Evolutionary conservation across 2,797 vertebrate species (phyloP).

Genomic region (Pogoniulus pusillus): DNA sequence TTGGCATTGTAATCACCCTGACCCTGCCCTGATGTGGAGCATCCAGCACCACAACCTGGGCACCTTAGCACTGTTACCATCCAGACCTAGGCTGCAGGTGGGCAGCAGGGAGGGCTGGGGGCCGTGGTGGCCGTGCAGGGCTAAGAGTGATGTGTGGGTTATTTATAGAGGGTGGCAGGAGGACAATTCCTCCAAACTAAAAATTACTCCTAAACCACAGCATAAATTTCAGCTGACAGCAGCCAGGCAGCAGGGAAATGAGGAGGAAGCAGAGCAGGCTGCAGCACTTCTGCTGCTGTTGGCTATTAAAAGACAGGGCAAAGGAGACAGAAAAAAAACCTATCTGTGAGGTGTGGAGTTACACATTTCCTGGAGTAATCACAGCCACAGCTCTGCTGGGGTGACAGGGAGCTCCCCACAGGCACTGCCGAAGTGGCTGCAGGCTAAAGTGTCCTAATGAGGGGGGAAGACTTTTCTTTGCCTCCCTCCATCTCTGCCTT

Average conservation of each 20-base stretch:
- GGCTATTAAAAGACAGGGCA: conserved; percentile 14
- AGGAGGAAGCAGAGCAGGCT: conserved; percentile 9
- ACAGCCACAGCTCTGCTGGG: neutral
- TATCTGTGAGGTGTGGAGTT: neutral
- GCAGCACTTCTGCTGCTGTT: conserved; percentile 3
- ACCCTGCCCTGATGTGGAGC: neutral
- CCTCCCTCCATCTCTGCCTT: conserved; percentile 1
- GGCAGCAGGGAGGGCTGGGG: neutral
- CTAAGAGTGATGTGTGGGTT: neutral
- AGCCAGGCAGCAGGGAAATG: neutral
- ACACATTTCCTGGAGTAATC: neutral
- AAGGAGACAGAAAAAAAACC: neutral
- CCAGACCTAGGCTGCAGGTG: neutral
- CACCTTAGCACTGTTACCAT: rapidly evolving
- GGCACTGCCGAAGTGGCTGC: neutral
- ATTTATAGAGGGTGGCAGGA: conserved; percentile 45
- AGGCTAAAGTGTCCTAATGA: conserved; percentile 17
- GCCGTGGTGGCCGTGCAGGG: rapidly evolving
- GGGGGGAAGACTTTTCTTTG: neutral
- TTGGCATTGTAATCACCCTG: rapidly evolving
- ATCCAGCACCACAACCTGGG: rapidly evolving
- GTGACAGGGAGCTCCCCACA: conserved; percentile 27
- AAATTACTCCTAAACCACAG: conserved; percentile 59
- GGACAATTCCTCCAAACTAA: conserved; percentile 49
- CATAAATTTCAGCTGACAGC: conserved; percentile 66